Percentiles rank a stretch among this genome's conserved stretches.
phyloP scores from a whole-genome alignment of 2,113 vertebrate species.

The Euleptes europaea region DNA sequence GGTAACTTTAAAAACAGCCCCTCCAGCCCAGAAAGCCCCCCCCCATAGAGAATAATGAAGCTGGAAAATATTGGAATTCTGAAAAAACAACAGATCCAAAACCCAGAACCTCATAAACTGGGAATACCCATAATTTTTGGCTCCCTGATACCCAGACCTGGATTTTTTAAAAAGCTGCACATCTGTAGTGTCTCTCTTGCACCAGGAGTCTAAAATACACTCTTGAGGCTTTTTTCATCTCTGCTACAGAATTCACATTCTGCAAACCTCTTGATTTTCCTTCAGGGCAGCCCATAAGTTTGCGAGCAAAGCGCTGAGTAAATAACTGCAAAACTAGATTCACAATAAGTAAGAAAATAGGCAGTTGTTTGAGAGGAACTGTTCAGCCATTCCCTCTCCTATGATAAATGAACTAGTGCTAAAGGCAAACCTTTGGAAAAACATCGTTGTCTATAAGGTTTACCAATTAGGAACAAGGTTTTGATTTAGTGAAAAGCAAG shows the following conservation, averaged over 20 bases:
- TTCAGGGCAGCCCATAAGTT: slow-evolving; percentile 1
- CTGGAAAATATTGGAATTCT: too few relatives aligned
- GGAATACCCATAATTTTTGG: too few relatives aligned
- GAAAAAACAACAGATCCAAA: too few relatives aligned
- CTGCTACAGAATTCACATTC: background rate
- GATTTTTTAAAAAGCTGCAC: too few relatives aligned
- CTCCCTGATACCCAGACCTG: too few relatives aligned
- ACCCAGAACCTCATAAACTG: too few relatives aligned
- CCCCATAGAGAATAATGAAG: too few relatives aligned
- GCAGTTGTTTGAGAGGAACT: background rate
- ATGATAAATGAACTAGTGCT: slow-evolving; percentile 21
- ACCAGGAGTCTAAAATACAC: background rate
- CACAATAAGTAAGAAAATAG: background rate
- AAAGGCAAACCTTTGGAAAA: slow-evolving; percentile 33
- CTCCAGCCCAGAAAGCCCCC: too few relatives aligned
- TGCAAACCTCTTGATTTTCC: slow-evolving; percentile 11
- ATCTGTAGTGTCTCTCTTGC: background rate
- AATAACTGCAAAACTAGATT: slow-evolving; percentile 38
- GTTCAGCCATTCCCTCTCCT: slow-evolving; percentile 29
- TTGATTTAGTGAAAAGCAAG: slow-evolving; percentile 37
- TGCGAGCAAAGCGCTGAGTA: slow-evolving; percentile 1
- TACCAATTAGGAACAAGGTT: slow-evolving; percentile 32
- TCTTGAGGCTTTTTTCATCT: background rate
- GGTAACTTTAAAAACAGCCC: too few relatives aligned
- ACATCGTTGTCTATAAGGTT: slow-evolving; percentile 24